Evolutionary conservation across 2,888 invertebrate species (phyloP).

Genomic region (Rhagonycha fulva): DNA sequence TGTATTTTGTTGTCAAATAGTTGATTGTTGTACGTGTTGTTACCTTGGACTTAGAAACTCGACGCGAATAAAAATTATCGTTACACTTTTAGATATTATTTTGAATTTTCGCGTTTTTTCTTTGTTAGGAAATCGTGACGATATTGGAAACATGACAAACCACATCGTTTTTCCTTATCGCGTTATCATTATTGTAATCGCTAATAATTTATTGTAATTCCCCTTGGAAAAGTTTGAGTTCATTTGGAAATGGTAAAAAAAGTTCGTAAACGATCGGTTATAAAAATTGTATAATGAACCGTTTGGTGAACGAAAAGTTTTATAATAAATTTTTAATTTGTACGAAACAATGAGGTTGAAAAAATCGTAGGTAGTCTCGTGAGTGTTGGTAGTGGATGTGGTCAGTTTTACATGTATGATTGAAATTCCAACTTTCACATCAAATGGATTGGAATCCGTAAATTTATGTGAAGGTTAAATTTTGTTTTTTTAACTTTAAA

Average conservation of each 20-base stretch:
- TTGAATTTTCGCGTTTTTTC: background rate
- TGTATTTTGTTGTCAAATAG: slow-evolving; percentile 20
- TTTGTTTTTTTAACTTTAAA: background rate
- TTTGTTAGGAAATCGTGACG: background rate
- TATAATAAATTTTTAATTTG: background rate
- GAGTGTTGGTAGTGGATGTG: background rate
- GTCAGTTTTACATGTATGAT: background rate
- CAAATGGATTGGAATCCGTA: background rate
- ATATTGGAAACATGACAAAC: background rate
- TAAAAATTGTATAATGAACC: background rate
- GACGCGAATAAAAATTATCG: background rate
- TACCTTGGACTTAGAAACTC: slow-evolving; percentile 23
- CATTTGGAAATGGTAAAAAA: background rate
- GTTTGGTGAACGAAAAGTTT: background rate
- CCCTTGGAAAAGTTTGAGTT: background rate
- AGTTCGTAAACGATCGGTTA: background rate
- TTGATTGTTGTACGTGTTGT: slow-evolving; percentile 19
- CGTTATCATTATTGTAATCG: background rate
- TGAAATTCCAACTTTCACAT: background rate
- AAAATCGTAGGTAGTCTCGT: background rate
- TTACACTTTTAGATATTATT: background rate
- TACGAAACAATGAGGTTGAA: background rate
- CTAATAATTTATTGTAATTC: background rate
- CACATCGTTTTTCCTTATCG: background rate
- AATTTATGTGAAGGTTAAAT: background rate